Percentiles rank a stretch among this genome's conserved stretches.
Conservation (phyloP, 1,140 invertebrate species). For the Neoseiulus cucumeris region DNA sequence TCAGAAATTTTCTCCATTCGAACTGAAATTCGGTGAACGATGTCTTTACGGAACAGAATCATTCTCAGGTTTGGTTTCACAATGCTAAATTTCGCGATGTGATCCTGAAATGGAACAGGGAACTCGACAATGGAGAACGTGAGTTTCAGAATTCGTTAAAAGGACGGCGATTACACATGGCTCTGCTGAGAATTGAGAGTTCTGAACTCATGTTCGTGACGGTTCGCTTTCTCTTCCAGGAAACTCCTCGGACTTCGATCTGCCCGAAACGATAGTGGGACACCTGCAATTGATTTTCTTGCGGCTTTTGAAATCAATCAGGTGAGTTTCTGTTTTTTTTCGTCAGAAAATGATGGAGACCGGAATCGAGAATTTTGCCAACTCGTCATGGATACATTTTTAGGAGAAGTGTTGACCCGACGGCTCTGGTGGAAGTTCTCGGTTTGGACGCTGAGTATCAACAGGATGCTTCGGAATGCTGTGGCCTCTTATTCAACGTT, state of each 20-base stretch:
- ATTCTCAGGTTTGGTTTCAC: slow-evolving; percentile 41
- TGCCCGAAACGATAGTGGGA: slow-evolving; percentile 27
- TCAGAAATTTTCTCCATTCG: too few relatives aligned
- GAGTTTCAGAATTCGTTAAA: too few relatives aligned
- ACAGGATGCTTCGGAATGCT: slow-evolving; percentile 50
- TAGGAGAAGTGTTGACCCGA: slow-evolving; percentile 38
- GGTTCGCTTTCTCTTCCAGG: too few relatives aligned
- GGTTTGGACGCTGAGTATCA: slow-evolving; percentile 40
- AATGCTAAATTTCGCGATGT: slow-evolving; percentile 41
- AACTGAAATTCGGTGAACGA: too few relatives aligned
- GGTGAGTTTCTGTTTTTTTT: background rate
- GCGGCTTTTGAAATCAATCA: slow-evolving; percentile 12
- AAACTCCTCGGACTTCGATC: too few relatives aligned
- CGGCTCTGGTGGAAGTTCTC: slow-evolving; percentile 39
- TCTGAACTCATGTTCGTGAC: too few relatives aligned
- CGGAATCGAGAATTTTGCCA: background rate
- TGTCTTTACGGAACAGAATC: too few relatives aligned
- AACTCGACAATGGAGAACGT: slow-evolving; percentile 31
- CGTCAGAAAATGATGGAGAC: background rate
- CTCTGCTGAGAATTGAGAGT: too few relatives aligned
- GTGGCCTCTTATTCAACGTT: slow-evolving; percentile 39
- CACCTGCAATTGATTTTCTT: slow-evolving; percentile 47
- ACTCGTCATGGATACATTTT: background rate
- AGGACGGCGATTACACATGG: too few relatives aligned
- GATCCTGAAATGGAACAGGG: slow-evolving; percentile 40